Evolutionary conservation across 2,888 invertebrate genomes (phyloP), one percentile per base, ranked within the genome.

Genomic region (Deilephila porcellus): DNA sequence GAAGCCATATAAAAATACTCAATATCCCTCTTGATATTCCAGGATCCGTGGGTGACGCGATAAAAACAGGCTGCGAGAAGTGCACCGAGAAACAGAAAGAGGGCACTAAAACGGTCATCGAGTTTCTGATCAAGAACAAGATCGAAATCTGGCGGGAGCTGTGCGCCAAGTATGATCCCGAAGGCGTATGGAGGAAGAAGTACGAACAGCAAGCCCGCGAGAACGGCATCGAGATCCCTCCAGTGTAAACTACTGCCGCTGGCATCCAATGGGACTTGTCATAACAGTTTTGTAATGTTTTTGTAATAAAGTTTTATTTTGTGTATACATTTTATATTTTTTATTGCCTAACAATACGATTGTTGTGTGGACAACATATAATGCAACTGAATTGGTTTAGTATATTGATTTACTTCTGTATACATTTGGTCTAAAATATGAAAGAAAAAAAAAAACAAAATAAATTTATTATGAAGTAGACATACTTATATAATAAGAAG

Each of bases 81-180:
- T 97, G 97, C 85, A 96, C 96, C 37, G 96, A 96, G 56, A 93
- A 93, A 34, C 97, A 97, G 85, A 95, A 94, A 83, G 85, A 89
- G 4, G 96, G 96, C 63, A 95, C 96, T 59, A 95, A 95, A 82
- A 96, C 95, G 78, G 96, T 97, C 7, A 95, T 97, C 53, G 94
- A 95, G 25, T 96, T 93, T 82, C 91, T 98, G 76, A 96, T 97
- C 78, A 95, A 97, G 77, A 93, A 97, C 71, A 96, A 97, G 82
- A 92, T 95, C 0, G 94, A 94, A 0, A 90, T 95, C 83, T 98
- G 97, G 96, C 95, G 95, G 7, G 93, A 96, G 77, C 89, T 98
- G 59, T 94, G 96, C 77, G 94, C 86, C 60, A 97, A 97, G 88
- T 98, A 95, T 87, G 97, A 98, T 87, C 96, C 97, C 14, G 92